Evolutionary conservation across 2,888 invertebrate genomes (phyloP).

Genomic region (Vannuccia rotundouncinata): DNA sequence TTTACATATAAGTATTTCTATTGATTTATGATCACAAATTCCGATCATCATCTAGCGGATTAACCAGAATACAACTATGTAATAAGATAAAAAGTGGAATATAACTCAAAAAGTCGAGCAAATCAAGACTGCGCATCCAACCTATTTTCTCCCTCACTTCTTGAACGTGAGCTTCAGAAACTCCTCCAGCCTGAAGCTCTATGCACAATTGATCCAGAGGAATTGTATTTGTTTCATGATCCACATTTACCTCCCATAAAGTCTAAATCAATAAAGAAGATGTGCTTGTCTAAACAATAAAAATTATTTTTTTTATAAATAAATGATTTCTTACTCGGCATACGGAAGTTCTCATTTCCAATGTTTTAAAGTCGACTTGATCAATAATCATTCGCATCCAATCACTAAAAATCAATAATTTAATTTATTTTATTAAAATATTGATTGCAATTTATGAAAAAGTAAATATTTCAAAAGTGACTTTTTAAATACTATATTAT

Average conservation of each 20-base stretch:
- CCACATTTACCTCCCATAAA: constrained; percentile 54
- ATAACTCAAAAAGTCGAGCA: constrained; percentile 54
- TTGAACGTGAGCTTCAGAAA: constrained; percentile 47
- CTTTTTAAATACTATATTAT: too few relatives aligned
- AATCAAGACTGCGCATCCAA: constrained; percentile 47
- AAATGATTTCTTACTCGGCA: constrained; percentile 46
- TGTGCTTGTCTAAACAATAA: background rate
- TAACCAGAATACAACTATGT: constrained; percentile 50
- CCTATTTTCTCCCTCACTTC: constrained; percentile 49
- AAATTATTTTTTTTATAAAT: background rate
- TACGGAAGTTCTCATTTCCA: constrained; percentile 51
- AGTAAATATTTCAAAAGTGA: too few relatives aligned
- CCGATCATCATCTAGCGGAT: constrained; percentile 49
- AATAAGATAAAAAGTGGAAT: constrained; percentile 54
- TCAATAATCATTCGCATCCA: constrained; percentile 51
- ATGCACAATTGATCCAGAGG: constrained; percentile 50
- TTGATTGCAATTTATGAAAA: too few relatives aligned
- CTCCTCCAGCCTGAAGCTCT: constrained; percentile 52
- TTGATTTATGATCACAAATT: constrained; percentile 22
- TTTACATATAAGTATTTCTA: too few relatives aligned
- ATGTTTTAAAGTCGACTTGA: constrained; percentile 47
- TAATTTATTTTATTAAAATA: background rate
- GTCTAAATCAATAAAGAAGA: constrained; percentile 48
- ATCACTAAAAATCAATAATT: constrained; percentile 44
- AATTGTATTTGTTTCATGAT: constrained; percentile 48